Conservation (phyloP, 2,888 invertebrate genomes). For the Macrosoma leucophasiata region DNA sequence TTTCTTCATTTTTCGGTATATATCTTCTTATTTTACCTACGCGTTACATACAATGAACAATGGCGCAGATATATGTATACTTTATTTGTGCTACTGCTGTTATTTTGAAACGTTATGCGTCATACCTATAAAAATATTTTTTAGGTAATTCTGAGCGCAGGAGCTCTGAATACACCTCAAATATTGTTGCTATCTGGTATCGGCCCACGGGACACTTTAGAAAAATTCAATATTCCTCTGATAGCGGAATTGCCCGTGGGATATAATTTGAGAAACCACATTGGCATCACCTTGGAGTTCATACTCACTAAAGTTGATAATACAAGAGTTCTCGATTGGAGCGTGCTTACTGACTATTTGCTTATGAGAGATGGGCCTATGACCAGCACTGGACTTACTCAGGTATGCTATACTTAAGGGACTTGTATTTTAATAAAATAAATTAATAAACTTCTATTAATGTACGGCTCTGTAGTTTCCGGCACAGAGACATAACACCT, state of each 20-base stretch:
- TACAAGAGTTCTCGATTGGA: slow-evolving; percentile 74
- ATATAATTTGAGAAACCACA: slow-evolving; percentile 79
- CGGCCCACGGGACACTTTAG: slow-evolving; percentile 77
- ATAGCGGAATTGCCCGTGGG: slow-evolving; percentile 80
- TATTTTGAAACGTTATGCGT: too few species aligned
- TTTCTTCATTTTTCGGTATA: too few species aligned
- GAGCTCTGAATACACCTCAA: slow-evolving; percentile 81
- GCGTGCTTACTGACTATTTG: slow-evolving; percentile 71
- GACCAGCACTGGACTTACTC: slow-evolving; percentile 78
- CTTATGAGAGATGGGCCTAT: slow-evolving; percentile 73
- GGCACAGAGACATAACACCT: too few species aligned
- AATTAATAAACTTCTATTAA: too few species aligned
- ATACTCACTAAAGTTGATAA: slow-evolving; percentile 57
- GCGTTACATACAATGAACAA: too few species aligned
- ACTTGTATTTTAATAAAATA: too few species aligned
- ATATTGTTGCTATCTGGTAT: slow-evolving; percentile 80
- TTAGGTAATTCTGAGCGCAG: slow-evolving; percentile 76
- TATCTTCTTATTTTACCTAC: too few species aligned
- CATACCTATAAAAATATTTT: slow-evolving; percentile 44
- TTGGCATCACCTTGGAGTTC: slow-evolving; percentile 74
- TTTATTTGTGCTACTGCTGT: not conserved
- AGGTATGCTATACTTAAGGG: slow-evolving; percentile 51
- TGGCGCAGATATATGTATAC: too few species aligned
- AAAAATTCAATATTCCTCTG: slow-evolving; percentile 74
- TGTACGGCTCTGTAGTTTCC: too few species aligned